phyloP scores from a whole-genome alignment of 2,797 vertebrate species.

The Allobates femoralis region DNA sequence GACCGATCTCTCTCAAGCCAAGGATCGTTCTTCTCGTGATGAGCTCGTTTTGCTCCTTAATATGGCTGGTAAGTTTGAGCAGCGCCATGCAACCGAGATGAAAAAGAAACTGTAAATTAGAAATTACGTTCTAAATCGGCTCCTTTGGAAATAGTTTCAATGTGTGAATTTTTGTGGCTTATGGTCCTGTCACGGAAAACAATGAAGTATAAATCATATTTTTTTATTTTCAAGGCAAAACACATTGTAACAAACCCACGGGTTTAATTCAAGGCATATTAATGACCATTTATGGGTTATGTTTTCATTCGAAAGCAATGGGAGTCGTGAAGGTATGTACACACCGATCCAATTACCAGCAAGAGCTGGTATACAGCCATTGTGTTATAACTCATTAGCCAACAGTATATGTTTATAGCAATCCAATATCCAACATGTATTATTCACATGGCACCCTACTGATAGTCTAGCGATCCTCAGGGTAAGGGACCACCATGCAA shows the following conservation, averaged over 20 bases:
- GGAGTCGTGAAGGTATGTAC: conserved; percentile 39
- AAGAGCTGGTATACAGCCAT: conserved; percentile 5
- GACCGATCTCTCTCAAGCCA: neutral
- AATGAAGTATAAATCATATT: conserved; percentile 40
- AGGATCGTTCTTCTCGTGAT: neutral
- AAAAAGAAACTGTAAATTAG: conserved; percentile 63
- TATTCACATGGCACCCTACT: conserved; percentile 9
- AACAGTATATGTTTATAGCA: neutral
- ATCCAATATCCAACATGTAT: conserved; percentile 1
- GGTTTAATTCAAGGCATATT: conserved; percentile 51
- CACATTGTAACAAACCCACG: conserved; percentile 25
- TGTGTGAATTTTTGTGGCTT: conserved; percentile 55
- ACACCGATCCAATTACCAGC: conserved; percentile 47
- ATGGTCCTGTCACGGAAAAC: conserved; percentile 41
- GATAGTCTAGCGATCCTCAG: neutral
- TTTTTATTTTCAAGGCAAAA: conserved; percentile 23
- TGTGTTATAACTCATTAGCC: neutral
- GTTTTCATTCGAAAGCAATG: conserved; percentile 40
- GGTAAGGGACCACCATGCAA: neutral
- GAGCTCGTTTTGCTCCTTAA: neutral
- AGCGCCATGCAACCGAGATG: conserved; percentile 39
- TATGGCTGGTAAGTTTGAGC: conserved; percentile 21
- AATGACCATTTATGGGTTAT: conserved; percentile 56
- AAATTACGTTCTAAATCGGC: conserved; percentile 66
- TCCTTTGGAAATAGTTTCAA: conserved; percentile 59